Percentiles rank a stretch among this genome's conserved stretches.
Evolutionary conservation across 2,113 vertebrate species (phyloP).

Genomic region (Jacana jacana): DNA sequence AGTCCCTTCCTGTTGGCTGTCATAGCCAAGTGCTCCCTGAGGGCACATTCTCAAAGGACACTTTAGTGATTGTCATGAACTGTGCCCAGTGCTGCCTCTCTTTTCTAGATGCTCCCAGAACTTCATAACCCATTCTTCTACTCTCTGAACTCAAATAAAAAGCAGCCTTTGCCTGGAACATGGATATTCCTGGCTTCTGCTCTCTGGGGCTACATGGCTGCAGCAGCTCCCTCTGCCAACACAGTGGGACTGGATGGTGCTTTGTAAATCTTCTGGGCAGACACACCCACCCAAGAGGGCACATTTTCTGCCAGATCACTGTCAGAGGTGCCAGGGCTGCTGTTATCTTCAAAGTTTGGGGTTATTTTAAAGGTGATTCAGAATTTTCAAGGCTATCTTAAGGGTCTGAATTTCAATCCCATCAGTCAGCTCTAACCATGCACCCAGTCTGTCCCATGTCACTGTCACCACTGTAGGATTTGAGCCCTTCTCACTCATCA

Average conservation of each 20-base stretch:
- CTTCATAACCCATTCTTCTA: background rate
- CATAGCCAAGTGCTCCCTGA: fast-evolving
- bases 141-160: background rate
- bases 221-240: background rate
- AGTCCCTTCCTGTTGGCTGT: background rate
- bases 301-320: background rate
- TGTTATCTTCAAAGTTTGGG: background rate
- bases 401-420: background rate
- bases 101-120: background rate
- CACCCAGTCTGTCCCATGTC: background rate
- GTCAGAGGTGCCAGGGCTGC: background rate
- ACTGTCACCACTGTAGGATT: background rate
- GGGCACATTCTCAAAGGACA: background rate
- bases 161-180: background rate
- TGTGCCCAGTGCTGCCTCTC: background rate
- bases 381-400: background rate
- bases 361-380: background rate
- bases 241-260: background rate
- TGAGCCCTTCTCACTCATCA: background rate
- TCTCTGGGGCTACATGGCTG: background rate
- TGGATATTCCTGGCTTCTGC: background rate
- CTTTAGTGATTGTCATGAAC: background rate
- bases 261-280: background rate
- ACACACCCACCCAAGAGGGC: background rate
- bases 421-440: background rate